These are phyloP conservation scores for Drosophila pseudotalamancana DNA, from an alignment of 2,888 invertebrate species.

Conservation along the genomic window DNA sequence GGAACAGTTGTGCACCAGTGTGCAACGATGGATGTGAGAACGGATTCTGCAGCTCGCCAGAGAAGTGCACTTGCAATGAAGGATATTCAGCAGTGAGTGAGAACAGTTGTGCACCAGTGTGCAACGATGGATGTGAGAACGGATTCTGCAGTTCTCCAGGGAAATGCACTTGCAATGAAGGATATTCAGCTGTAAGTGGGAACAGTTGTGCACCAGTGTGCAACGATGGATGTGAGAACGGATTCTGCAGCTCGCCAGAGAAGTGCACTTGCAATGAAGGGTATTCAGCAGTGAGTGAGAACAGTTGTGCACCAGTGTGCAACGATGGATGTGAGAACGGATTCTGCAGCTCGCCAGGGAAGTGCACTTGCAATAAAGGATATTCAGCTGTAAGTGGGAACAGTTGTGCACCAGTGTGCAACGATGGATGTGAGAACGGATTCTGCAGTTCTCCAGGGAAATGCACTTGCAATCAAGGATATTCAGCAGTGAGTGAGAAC, in stretches of 20 bases:
- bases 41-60: conserved; percentile 18
- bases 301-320: conserved; percentile 26
- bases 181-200: conserved; percentile 4
- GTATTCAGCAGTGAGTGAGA: neutral
- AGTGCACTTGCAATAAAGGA: conserved; percentile 22
- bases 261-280: neutral
- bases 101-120: conserved; percentile 21
- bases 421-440: conserved; percentile 23
- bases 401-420: conserved; percentile 14
- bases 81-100: conserved; percentile 9
- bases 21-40: conserved; percentile 18
- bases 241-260: conserved; percentile 10
- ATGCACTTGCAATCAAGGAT: conserved; percentile 32
- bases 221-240: conserved; percentile 18
- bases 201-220: conserved; percentile 27
- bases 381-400: neutral
- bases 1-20: conserved; percentile 15
- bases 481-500: neutral
- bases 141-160: conserved; percentile 17
- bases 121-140: conserved; percentile 14
- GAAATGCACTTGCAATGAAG: conserved; percentile 13
- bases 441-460: conserved; percentile 19
- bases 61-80: conserved; percentile 14
- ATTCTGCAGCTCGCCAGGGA: conserved; percentile 8
- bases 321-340: conserved; percentile 20